Evolutionary conservation across 2,113 vertebrate species (phyloP).

Genomic region (Edolisoma coerulescens): DNA sequence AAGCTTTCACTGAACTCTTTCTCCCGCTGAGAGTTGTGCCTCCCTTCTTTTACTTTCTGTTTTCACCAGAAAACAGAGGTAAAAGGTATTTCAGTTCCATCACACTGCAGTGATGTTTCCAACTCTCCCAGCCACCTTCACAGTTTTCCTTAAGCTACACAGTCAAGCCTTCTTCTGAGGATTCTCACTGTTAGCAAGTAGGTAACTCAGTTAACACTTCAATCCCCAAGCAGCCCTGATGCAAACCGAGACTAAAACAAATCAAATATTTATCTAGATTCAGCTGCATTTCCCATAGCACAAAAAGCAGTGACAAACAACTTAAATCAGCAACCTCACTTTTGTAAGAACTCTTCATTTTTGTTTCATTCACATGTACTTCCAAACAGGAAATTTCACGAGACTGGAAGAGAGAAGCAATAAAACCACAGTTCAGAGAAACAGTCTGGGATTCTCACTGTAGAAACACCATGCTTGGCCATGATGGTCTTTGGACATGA

Average conservation of each 20-base stretch:
- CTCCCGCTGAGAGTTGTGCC: not conserved
- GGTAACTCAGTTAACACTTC: not conserved
- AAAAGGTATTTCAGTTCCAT: not conserved
- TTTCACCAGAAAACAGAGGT: not conserved
- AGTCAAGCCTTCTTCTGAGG: not conserved
- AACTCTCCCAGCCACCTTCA: not conserved
- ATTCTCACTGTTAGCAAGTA: not conserved
- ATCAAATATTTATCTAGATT: not conserved
- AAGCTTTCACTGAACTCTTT: not conserved
- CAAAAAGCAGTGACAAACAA: not conserved
- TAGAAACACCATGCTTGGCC: not conserved
- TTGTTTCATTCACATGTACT: slow-evolving; percentile 30
- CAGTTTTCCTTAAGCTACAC: not conserved
- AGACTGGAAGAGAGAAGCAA: slow-evolving; percentile 52
- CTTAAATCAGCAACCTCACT: slow-evolving; percentile 29
- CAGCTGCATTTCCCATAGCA: not conserved
- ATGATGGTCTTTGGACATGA: not conserved
- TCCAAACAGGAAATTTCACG: slow-evolving; percentile 58
- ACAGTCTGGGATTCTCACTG: not conserved
- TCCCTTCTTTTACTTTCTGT: not conserved
- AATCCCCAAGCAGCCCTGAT: not conserved
- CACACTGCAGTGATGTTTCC: not conserved
- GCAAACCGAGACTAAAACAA: not conserved
- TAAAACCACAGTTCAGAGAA: not conserved
- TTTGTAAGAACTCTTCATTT: not conserved